Evolutionary conservation across 2,888 invertebrate genomes (phyloP).

Genomic region (Mythimna vitellina): DNA sequence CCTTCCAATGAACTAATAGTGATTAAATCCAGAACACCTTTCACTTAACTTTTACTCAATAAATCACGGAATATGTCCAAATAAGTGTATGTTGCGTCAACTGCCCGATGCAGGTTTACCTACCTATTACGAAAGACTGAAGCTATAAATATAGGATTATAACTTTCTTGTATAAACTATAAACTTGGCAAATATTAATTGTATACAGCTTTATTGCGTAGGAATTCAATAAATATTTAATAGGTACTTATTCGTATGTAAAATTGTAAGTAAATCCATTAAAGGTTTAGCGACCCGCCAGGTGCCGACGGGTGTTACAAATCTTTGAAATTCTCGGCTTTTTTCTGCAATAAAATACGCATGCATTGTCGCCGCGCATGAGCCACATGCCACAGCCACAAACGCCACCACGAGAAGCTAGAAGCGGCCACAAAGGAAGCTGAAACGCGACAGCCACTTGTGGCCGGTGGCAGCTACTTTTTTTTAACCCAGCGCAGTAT

Average conservation of each 20-base stretch:
- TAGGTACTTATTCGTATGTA: not conserved
- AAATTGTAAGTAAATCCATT: not conserved
- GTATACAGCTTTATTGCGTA: not conserved
- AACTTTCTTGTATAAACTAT: conserved; percentile 1
- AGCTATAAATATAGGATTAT: conserved; percentile 17
- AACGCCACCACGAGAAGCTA: too few species aligned
- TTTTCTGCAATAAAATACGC: too few species aligned
- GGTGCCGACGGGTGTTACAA: too few species aligned
- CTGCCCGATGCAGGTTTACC: conserved; percentile 1
- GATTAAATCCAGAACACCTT: conserved; percentile 4
- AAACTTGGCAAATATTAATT: conserved; percentile 10
- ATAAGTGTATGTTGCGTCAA: conserved; percentile 23
- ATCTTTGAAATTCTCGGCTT: too few species aligned
- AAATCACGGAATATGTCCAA: conserved; percentile 28
- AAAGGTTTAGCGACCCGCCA: not conserved
- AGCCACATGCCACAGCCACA: too few species aligned
- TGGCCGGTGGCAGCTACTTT: too few species aligned
- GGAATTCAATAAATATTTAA: conserved; percentile 1
- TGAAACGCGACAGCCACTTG: too few species aligned
- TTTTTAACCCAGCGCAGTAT: too few species aligned
- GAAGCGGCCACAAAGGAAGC: too few species aligned
- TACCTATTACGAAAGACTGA: conserved; percentile 20
- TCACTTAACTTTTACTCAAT: conserved; percentile 34
- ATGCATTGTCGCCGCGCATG: too few species aligned
- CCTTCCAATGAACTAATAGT: not conserved